Evolutionary conservation across 1,140 invertebrate genomes (phyloP), one percentile per base, ranked within the genome.

Genomic region (Meloidogyne chitwoodi): DNA sequence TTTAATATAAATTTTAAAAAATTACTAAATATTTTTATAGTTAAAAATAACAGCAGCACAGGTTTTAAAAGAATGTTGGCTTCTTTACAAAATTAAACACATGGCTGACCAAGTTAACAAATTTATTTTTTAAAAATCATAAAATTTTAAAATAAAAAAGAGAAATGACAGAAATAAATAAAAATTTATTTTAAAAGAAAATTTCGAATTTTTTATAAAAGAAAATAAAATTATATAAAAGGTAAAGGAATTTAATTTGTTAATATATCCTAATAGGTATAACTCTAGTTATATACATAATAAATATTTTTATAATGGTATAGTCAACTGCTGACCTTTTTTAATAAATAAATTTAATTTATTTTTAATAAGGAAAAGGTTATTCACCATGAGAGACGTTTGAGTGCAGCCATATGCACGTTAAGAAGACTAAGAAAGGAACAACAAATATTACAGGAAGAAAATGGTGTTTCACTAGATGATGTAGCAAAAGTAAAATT

Each of bases 11-110:
- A 48, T 11, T 44, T 44, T 44, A 14, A 14, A 19, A 4, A 48
- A 16, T 3, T 48, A 68, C 24, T 12, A 27, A 1, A 41, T 41
- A 31, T 6, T 31, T 31, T 16, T 69, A 34, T 48, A 69, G 68
- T 69, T 69, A 27, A 69, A 69, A 69, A 27, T 69, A 16, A 69
- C 68, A 4, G 68, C 68, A 26, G 34, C 68, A 24, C 68, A 41
- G 16, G 68, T 69, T 1, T 6, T 69, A 6, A 69, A 34, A 26
- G 68, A 69, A 27, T 48, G 68, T 41, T 69, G 68, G 68, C 41
- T 69, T 41, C 24, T 69, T 16, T 69, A 69, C 34, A 69, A 69
- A 69, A 69, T 48, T 69, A 41, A 56, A 38, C 31, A 41, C 14
- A 69, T 48, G 24, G 24, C 14, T 41, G 68, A 48, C 16, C 22